Percentiles rank a stretch among this genome's conserved stretches.
phyloP scores from a whole-genome alignment of 2,888 invertebrate species.

The Alloplasta piceator region DNA sequence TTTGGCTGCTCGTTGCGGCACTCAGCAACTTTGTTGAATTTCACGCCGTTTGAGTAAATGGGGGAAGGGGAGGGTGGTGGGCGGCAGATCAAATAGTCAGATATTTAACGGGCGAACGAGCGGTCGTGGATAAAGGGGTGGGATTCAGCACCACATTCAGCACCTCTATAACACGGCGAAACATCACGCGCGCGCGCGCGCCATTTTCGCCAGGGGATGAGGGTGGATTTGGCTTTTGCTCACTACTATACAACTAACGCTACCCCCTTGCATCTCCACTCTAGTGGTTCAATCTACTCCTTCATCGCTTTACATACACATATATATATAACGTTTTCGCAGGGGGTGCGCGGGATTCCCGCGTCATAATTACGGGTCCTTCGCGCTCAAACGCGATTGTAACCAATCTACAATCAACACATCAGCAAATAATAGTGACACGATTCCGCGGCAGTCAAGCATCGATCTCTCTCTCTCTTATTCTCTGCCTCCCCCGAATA shows the following conservation, averaged over 20 bases:
- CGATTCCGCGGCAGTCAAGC: slow-evolving; percentile 64
- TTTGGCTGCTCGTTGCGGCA: slow-evolving; percentile 61
- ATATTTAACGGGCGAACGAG: slow-evolving; percentile 73
- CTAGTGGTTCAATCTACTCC: slow-evolving; percentile 51
- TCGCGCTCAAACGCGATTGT: slow-evolving; percentile 71
- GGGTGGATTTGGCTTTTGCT: slow-evolving; percentile 55
- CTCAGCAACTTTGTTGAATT: slow-evolving; percentile 80
- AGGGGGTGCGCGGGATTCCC: slow-evolving; percentile 53
- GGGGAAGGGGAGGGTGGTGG: slow-evolving; percentile 56
- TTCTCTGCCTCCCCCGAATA: not conserved
- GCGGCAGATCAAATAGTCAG: slow-evolving; percentile 76
- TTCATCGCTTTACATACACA: not conserved
- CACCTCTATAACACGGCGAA: slow-evolving; percentile 22
- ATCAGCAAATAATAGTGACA: slow-evolving; percentile 70
- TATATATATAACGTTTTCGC: slow-evolving; percentile 13
- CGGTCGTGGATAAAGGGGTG: slow-evolving; percentile 8
- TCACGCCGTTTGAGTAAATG: slow-evolving; percentile 80
- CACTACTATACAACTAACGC: slow-evolving; percentile 13
- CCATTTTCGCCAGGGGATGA: slow-evolving; percentile 7
- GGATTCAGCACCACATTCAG: slow-evolving; percentile 26
- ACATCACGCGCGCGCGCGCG: not conserved
- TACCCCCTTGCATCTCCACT: slow-evolving; percentile 18
- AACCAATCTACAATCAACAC: slow-evolving; percentile 77
- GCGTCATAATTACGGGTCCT: slow-evolving; percentile 72
- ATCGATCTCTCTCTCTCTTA: slow-evolving; percentile 9